Evolutionary conservation across 2,888 invertebrate species (phyloP).

Genomic region (Leptinotarsa juncta): DNA sequence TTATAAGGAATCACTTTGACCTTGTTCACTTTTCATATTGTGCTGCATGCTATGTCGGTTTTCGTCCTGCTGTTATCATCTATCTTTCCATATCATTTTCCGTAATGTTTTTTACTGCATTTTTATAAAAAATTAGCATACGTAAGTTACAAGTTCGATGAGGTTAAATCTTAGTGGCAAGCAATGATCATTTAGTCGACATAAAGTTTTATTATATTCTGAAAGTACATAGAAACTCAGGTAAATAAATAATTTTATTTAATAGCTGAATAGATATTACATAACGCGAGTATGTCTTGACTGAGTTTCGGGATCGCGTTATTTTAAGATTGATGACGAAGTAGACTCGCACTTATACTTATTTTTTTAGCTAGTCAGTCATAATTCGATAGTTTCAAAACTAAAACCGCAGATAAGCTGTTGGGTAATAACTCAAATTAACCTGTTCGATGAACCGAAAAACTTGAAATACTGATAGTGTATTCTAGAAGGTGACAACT

Average conservation of each 20-base stretch:
- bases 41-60: too few relatives aligned
- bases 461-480: conserved; percentile 3
- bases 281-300: neutral
- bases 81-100: too few relatives aligned
- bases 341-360: neutral
- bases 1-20: too few relatives aligned
- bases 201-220: neutral
- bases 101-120: neutral
- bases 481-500: neutral
- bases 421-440: neutral
- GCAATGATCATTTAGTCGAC: too few relatives aligned
- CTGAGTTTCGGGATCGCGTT: neutral
- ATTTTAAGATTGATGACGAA: neutral
- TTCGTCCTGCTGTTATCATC: too few relatives aligned
- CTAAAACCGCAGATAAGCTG: neutral
- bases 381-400: neutral
- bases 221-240: neutral
- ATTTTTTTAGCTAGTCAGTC: neutral
- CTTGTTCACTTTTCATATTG: too few relatives aligned
- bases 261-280: neutral
- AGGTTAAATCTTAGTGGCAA: too few relatives aligned
- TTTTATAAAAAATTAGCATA: neutral
- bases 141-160: too few relatives aligned
- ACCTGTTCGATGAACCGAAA: conserved; percentile 8
- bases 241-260: neutral